Evolutionary conservation across 2,888 invertebrate species (phyloP).

Genomic region (Nemapogon koenigi): DNA sequence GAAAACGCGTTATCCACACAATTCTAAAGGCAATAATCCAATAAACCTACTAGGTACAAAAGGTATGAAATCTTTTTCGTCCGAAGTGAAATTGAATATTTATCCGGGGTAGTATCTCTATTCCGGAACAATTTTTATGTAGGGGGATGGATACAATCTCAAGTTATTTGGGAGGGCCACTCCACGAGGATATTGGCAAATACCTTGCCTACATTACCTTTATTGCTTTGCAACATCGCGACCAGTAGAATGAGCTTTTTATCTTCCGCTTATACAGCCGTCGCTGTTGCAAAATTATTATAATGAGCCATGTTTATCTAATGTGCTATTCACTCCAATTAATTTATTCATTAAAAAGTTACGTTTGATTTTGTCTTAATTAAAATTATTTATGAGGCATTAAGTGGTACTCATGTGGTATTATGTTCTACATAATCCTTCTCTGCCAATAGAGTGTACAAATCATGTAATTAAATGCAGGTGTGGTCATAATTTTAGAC

Average conservation of each 20-base stretch:
- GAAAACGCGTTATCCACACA: constrained; percentile 51
- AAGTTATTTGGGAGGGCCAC: constrained; percentile 62
- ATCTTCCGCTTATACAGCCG: not conserved
- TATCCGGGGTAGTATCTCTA: constrained; percentile 65
- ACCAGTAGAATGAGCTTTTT: not conserved
- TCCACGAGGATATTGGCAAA: constrained; percentile 60
- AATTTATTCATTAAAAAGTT: constrained; percentile 5
- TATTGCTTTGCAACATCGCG: constrained; percentile 33
- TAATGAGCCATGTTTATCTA: constrained; percentile 2
- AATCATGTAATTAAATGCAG: constrained; percentile 4
- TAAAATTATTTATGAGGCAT: constrained; percentile 4
- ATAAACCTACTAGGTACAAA: constrained; percentile 57
- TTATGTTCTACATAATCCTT: not conserved
- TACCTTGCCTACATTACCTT: constrained; percentile 63
- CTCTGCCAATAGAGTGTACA: not conserved
- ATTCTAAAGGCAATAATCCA: constrained; percentile 61
- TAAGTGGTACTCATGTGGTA: not conserved
- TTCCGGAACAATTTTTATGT: constrained; percentile 64
- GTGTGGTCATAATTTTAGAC: constrained; percentile 1
- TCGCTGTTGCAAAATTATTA: constrained; percentile 3
- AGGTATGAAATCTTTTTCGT: constrained; percentile 65
- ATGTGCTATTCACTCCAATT: constrained; percentile 1
- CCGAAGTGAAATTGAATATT: constrained; percentile 65
- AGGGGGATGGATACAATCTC: constrained; percentile 62
- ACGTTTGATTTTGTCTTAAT: constrained; percentile 1